These are phyloP conservation scores for Brachionus rotundiformis DNA, from an alignment of 1,140 invertebrate species.

Conservation along the genomic window DNA sequence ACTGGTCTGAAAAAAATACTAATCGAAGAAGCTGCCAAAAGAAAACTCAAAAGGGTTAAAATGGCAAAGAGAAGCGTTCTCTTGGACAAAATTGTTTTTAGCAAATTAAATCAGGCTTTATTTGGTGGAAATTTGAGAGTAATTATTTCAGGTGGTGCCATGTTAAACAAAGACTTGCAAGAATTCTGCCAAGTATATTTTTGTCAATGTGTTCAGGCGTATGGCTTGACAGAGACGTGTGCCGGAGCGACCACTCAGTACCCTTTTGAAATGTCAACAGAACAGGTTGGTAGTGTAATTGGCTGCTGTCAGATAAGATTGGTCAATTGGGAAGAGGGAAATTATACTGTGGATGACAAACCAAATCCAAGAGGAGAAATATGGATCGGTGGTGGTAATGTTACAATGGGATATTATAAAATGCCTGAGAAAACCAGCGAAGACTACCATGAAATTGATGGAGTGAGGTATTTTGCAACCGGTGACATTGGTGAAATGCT, in stretches of 20 bases:
- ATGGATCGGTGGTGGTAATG: slow-evolving; percentile 82
- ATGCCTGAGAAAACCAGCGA: slow-evolving; percentile 70
- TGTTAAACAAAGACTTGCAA: slow-evolving; percentile 91
- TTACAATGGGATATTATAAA: slow-evolving; percentile 91
- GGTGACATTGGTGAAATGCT: slow-evolving; percentile 94
- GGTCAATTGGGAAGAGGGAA: slow-evolving; percentile 90
- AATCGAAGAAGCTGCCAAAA: slow-evolving; percentile 77
- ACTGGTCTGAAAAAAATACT: slow-evolving; percentile 74
- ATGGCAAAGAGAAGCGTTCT: neutral
- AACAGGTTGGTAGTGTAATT: slow-evolving; percentile 84
- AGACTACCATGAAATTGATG: slow-evolving; percentile 64
- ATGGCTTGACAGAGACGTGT: slow-evolving; percentile 94
- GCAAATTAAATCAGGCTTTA: slow-evolving; percentile 25
- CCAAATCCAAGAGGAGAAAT: slow-evolving; percentile 90
- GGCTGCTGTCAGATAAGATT: slow-evolving; percentile 81
- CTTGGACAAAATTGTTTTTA: slow-evolving; percentile 25
- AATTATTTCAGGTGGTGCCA: slow-evolving; percentile 88
- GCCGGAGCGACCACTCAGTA: slow-evolving; percentile 88
- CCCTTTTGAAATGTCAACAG: slow-evolving; percentile 72
- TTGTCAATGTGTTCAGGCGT: slow-evolving; percentile 82
- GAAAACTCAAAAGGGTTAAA: slow-evolving; percentile 60
- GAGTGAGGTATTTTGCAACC: slow-evolving; percentile 84
- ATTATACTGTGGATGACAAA: slow-evolving; percentile 83
- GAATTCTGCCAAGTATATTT: slow-evolving; percentile 89
- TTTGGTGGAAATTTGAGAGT: slow-evolving; percentile 82